These are phyloP conservation scores for Scaptomyza montana DNA, from an alignment of 1,140 invertebrate species.

Conservation along the genomic window DNA sequence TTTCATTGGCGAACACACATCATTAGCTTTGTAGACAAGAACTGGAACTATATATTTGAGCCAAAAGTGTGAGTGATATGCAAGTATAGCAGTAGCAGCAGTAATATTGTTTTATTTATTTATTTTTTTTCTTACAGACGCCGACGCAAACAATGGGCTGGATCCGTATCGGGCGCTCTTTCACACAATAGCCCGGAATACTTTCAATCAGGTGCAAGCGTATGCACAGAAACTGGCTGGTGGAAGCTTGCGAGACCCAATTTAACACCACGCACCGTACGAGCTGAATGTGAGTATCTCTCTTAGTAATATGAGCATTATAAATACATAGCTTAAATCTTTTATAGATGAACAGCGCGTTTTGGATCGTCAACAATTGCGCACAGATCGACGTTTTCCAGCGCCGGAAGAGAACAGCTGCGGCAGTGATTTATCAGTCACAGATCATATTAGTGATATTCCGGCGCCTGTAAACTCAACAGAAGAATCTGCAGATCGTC, in stretches of 20 bases:
- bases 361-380: constrained; percentile 55
- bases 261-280: constrained; percentile 86
- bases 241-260: constrained; percentile 88
- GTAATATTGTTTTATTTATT: neutral
- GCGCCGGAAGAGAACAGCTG: constrained; percentile 61
- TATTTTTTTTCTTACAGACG: constrained; percentile 82
- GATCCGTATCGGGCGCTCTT: constrained; percentile 91
- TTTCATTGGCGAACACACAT: constrained; percentile 91
- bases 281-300: constrained; percentile 84
- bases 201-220: constrained; percentile 89
- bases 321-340: neutral
- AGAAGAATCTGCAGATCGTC: constrained; percentile 31
- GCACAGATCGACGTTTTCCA: constrained; percentile 48
- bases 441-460: constrained; percentile 50
- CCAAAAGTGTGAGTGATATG: constrained; percentile 54
- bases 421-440: constrained; percentile 61
- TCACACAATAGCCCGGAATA: constrained; percentile 89
- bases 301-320: neutral
- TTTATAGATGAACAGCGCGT: constrained; percentile 64
- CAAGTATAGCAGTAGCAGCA: neutral
- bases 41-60: constrained; percentile 86
- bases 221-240: constrained; percentile 91
- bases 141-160: constrained; percentile 91
- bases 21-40: constrained; percentile 88
- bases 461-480: neutral